A percentile compares a stretch with the other conserved stretches of the same genome.
Evolutionary conservation across 2,797 vertebrate genomes (phyloP).

Genomic region (Acanthurus leucopareius): DNA sequence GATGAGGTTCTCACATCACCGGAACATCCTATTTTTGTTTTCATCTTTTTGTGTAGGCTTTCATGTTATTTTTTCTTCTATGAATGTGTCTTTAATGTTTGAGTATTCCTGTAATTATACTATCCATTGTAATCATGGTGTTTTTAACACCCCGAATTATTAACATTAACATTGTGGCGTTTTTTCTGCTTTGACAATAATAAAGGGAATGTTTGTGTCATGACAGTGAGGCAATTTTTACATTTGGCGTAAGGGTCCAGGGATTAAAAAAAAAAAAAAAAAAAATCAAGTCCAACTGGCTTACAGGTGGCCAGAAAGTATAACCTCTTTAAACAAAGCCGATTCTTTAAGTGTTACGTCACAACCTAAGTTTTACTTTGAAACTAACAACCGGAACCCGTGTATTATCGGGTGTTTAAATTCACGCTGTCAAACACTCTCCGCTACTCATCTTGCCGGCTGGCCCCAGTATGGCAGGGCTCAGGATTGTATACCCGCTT

Average conservation of each 20-base stretch:
- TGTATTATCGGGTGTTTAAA: fast-evolving
- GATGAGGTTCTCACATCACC: not conserved
- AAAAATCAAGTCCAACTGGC: too few species aligned
- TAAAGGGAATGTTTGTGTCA: too few species aligned
- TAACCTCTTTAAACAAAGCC: not conserved
- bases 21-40: not conserved
- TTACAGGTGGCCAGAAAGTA: not conserved
- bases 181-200: not conserved
- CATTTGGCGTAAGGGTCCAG: not conserved
- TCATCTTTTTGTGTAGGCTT: not conserved
- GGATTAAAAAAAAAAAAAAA: not conserved
- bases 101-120: not conserved
- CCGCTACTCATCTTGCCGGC: slow-evolving; percentile 36
- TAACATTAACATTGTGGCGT: not conserved
- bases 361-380: slow-evolving; percentile 39
- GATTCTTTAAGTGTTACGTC: not conserved
- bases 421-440: slow-evolving; percentile 55
- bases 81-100: too few species aligned
- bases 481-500: fast-evolving
- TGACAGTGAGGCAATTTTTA: not conserved
- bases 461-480: not conserved
- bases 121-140: too few species aligned
- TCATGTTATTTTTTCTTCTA: not conserved
- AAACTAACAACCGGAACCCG: slow-evolving; percentile 29
- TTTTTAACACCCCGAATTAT: not conserved